Base-by-base conservation (phyloP, 2,113 vertebrate genomes). In the Esox niger region DNA sequence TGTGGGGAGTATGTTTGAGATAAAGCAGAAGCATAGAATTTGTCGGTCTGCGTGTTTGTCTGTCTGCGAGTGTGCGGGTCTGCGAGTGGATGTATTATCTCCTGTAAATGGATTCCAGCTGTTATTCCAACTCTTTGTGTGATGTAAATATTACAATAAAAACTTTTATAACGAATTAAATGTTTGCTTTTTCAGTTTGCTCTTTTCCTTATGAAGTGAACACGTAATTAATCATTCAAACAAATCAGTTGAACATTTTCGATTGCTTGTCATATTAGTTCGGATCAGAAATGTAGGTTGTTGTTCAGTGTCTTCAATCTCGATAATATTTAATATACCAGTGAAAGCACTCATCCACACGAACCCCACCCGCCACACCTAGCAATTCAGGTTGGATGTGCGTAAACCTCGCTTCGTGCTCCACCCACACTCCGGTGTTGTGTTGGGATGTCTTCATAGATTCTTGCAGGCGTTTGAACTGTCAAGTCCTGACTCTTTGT, bases 1-100 rank as follows among this genome's bases (percentile, higher is more conserved):
- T 99, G 96, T 2, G 97, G 95, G 65, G 95, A 98, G 83, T 94
- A 91, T 23, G 85, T 87, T 2, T 98, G 89, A 89, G 94, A 0
- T 11, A 49, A 58, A 25, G 52, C 30, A 2, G 49, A 58, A 25
- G 52, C 30, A 2, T 38, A 6, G 1, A 20, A 25, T 31, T n/a
- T n/a, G n/a, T n/a, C 31, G 43, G 33, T 21, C 6, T 55, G 38
- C 7, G n/a, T 32, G 29, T 0, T 0, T 32, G 17, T n/a, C 6
- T 32, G 27, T 25, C 15, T 29, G 35, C 11, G 15, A n/a, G n/a
- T 33, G 5, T 1, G 5, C 2, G 2, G 13, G 43, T 38, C 25
- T 52, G 2, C 26, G 47, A 6, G 58, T 17, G 6, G 20, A 6
- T 11, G 13, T 17, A 35, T 47, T 6, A 20, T 58, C 15, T 64